Percentiles rank a stretch among this genome's conserved stretches.
Conservation (phyloP, 2,888 invertebrate genomes). For the Morpho achilles region DNA sequence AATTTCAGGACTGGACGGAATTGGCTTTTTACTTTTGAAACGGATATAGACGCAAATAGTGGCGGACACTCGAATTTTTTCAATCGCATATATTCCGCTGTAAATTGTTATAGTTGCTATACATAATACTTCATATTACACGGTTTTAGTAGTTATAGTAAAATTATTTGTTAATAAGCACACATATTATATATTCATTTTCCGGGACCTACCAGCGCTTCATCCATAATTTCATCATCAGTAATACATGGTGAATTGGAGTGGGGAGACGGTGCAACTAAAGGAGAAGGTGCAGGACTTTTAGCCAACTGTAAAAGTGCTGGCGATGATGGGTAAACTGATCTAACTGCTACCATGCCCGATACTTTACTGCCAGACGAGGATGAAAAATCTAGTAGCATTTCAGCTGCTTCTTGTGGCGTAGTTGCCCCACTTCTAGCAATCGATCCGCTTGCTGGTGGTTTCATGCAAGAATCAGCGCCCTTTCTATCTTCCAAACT, state of each 20-base stretch:
- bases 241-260: constrained; percentile 89
- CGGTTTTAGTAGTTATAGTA: too few relatives aligned
- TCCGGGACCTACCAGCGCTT: constrained; percentile 88
- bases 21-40: background rate
- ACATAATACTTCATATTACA: too few relatives aligned
- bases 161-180: too few relatives aligned
- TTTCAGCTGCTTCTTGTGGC: constrained; percentile 81
- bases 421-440: constrained; percentile 68
- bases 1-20: constrained; percentile 9
- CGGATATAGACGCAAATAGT: too few relatives aligned
- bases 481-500: constrained; percentile 68
- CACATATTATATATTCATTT: constrained; percentile 70
- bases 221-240: constrained; percentile 95
- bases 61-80: too few relatives aligned
- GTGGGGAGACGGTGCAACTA: constrained; percentile 83
- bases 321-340: constrained; percentile 81
- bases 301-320: constrained; percentile 88
- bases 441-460: constrained; percentile 63
- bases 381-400: constrained; percentile 83
- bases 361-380: constrained; percentile 78
- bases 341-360: constrained; percentile 75
- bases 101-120: too few relatives aligned
- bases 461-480: constrained; percentile 70
- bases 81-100: too few relatives aligned
- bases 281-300: constrained; percentile 85